These are phyloP conservation scores for Pelvicachromis taeniatus DNA, from an alignment of 2,113 vertebrate genomes.

Conservation along the genomic window DNA sequence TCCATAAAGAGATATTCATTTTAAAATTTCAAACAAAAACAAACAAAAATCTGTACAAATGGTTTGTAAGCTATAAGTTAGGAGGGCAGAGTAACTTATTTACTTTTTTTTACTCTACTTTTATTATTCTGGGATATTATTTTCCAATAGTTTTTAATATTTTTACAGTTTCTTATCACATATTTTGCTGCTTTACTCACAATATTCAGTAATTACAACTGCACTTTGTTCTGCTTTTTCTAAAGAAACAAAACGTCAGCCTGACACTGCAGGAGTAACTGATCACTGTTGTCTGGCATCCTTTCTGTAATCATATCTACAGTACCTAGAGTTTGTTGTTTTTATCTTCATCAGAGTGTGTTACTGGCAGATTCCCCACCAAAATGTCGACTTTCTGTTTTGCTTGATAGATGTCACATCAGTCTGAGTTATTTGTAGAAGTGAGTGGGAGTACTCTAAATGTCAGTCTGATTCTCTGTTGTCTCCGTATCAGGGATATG, in stretches of 20 bases:
- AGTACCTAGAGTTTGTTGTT: background rate
- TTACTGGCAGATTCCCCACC: background rate
- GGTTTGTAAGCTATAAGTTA: background rate
- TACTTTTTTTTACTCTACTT: background rate
- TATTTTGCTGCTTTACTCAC: background rate
- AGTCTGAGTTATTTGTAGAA: background rate
- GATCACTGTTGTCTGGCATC: background rate
- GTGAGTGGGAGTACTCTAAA: background rate
- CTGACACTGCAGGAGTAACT: background rate
- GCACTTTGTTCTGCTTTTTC: background rate
- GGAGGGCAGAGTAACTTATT: background rate
- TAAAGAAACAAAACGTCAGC: background rate
- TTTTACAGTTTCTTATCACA: background rate
- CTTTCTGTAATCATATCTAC: background rate
- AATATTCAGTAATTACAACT: background rate
- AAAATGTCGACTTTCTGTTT: background rate
- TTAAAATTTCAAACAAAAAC: background rate
- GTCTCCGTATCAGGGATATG: background rate
- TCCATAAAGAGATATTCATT: background rate
- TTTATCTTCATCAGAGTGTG: background rate
- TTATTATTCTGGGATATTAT: background rate
- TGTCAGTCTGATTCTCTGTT: background rate
- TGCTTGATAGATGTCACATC: background rate
- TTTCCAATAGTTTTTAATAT: background rate
- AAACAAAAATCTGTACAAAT: background rate